Conservation (phyloP, 1,140 invertebrate genomes). For the Cheumatopsyche charites region DNA sequence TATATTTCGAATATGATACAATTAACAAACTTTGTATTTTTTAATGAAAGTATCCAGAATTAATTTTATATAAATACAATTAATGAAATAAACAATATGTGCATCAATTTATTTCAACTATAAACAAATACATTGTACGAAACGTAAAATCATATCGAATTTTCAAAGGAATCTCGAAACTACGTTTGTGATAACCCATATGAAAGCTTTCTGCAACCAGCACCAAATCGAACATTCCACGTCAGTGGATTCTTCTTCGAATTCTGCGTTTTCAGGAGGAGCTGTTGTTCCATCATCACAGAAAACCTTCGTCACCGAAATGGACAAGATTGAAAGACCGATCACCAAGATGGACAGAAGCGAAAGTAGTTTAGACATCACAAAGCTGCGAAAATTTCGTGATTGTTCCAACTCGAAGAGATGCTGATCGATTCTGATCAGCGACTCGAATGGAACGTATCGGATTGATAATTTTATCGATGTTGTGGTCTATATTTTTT, state of each 20-base stretch:
- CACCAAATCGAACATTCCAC: slow-evolving; percentile 60
- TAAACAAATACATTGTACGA: not conserved
- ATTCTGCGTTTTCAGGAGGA: slow-evolving; percentile 50
- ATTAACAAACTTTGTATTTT: no score
- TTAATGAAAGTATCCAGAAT: no score
- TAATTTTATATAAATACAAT: no score
- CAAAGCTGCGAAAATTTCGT: not conserved
- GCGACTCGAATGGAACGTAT: not conserved
- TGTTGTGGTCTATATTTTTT: not conserved
- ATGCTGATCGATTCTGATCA: not conserved
- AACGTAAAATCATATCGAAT: not conserved
- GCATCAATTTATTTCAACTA: no score
- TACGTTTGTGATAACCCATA: slow-evolving; percentile 57
- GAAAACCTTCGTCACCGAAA: slow-evolving; percentile 1
- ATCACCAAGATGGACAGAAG: slow-evolving; percentile 9
- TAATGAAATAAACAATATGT: no score
- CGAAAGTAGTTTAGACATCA: not conserved
- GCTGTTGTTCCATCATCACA: slow-evolving; percentile 44
- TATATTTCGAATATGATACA: no score
- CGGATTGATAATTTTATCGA: not conserved
- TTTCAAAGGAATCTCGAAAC: slow-evolving; percentile 44
- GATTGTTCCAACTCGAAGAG: no score
- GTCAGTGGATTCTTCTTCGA: slow-evolving; percentile 55
- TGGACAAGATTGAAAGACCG: not conserved
- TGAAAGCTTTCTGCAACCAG: slow-evolving; percentile 61